phyloP scores from a whole-genome alignment of 2,113 vertebrate species.

The Hyaena hyaena region DNA sequence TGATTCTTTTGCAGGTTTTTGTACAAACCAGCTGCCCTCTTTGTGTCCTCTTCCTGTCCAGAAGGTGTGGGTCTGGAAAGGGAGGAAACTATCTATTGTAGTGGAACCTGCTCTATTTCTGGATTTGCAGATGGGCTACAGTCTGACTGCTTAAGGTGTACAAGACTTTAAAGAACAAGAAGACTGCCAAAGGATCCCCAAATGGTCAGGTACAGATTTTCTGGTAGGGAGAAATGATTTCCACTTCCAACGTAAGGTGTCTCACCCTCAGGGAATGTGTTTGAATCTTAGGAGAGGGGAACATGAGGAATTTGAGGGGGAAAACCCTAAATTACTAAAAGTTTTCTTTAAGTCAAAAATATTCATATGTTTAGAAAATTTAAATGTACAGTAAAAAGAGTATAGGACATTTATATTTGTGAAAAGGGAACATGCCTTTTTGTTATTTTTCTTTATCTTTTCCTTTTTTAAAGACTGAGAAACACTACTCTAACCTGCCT shows the following conservation, averaged over 20 bases:
- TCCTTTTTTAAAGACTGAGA: not conserved
- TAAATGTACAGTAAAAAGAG: not conserved
- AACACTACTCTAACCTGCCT: not conserved
- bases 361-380: slow-evolving; percentile 42
- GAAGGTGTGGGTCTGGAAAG: not conserved
- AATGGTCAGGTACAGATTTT: not conserved
- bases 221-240: not conserved
- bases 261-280: not conserved
- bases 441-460: not conserved
- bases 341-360: not conserved
- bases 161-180: not conserved
- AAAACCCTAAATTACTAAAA: not conserved
- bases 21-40: not conserved
- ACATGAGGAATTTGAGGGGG: not conserved
- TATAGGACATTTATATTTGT: not conserved
- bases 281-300: not conserved
- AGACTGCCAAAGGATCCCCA: not conserved
- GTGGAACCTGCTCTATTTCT: not conserved
- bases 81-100: not conserved
- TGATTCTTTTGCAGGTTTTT: not conserved
- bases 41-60: not conserved
- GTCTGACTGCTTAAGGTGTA: not conserved
- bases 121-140: not conserved
- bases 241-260: not conserved
- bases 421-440: not conserved